Base-by-base conservation (phyloP, 1,140 invertebrate species). In the Leucophenga varia region DNA sequence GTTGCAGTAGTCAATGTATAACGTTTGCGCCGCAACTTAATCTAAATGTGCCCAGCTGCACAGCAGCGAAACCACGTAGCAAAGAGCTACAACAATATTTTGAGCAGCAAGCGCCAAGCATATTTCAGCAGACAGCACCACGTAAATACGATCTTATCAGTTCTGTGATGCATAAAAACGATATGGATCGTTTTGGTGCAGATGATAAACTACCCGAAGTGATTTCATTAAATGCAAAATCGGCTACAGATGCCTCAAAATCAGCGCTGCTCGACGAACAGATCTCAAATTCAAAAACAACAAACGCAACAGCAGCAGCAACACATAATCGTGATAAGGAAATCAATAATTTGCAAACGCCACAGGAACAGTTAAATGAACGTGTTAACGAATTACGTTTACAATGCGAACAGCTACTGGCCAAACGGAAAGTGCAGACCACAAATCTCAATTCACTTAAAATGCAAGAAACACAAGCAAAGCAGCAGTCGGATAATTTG, bases 101-200 rank as follows among this genome's bases (percentile, higher is more conserved):
- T 14, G 63, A 67, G 13, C 61, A 72, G 19, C 49, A 58, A 38
- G 61, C 60, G 2, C 65, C 69, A n/a, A 71, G 61, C 47, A 35
- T 75, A 25, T 75, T 75, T 25, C 72, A 75, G 42, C 70, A 75
- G 36, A 68, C 64, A 6, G 45, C 61, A 18, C 39, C 46, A n/a
- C 54, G 42, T 7, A 54, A 58, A 1, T 55, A 53, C 25, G 73
- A 72, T 52, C 52, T 75, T 10, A 59, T 72, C n/a, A 60, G 70
- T 12, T 65, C 73, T 2, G 59, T 75, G 19, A 19, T 75, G 34
- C 72, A 75, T 43, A 72, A 72, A 55, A 72, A 75, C 21, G 70
- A 70, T 35, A 20, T 73, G 42, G 70, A 74, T 2, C 57, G 63
- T 9, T 67, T 56, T 53, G 47, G 59, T 18, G 32, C 49, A 2